A percentile compares a stretch with the other conserved stretches of the same genome.
Conservation (phyloP, 2,797 vertebrate genomes). For the Uromys caudimaculatus region DNA sequence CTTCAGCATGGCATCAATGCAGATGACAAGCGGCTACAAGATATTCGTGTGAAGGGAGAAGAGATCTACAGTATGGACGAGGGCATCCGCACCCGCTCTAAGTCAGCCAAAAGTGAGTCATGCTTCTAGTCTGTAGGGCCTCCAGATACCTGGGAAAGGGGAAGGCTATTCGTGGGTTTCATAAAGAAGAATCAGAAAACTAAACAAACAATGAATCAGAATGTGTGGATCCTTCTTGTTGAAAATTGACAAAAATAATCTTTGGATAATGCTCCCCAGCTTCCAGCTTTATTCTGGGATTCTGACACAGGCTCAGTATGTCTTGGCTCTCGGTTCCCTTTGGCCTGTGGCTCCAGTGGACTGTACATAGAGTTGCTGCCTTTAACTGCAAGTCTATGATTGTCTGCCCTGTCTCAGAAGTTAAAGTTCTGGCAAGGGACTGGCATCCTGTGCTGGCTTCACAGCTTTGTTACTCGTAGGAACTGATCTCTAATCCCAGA, state of each 20-base stretch:
- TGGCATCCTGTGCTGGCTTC: neutral
- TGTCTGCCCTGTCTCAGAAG: neutral
- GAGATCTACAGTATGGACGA: constrained; percentile 95
- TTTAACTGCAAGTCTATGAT: neutral
- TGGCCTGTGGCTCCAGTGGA: neutral
- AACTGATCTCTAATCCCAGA: neutral
- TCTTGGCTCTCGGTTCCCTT: neutral
- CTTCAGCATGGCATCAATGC: constrained; percentile 97
- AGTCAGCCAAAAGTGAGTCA: constrained; percentile 95
- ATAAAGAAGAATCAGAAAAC: neutral
- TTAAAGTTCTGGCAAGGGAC: neutral
- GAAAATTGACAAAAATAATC: neutral
- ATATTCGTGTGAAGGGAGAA: constrained; percentile 97
- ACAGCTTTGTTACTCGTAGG: neutral
- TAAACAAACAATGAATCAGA: neutral
- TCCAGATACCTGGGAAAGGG: neutral
- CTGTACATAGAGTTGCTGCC: neutral
- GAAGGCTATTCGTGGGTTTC: neutral
- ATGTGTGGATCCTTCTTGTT: neutral
- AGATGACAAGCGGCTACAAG: constrained; percentile 97
- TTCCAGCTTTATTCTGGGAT: neutral
- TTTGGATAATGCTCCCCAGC: neutral
- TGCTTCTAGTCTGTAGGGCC: neutral
- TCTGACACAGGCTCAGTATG: neutral
- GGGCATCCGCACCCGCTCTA: constrained; percentile 97